Evolutionary conservation across 2,797 vertebrate species (phyloP).

Genomic region (Adrianichthys oophorus): DNA sequence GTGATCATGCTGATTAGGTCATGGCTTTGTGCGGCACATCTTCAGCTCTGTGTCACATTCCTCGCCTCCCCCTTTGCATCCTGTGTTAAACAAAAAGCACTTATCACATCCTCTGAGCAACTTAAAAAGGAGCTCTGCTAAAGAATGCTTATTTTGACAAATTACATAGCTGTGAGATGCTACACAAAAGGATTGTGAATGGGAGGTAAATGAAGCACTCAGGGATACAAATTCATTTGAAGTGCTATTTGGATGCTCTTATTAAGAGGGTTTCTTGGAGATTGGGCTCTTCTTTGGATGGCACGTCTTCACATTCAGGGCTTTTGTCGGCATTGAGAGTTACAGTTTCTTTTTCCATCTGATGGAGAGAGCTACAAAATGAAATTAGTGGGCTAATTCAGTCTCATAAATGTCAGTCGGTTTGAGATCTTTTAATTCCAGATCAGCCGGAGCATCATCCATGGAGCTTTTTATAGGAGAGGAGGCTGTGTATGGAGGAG

Average conservation of each 20-base stretch:
- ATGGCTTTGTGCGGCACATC: conserved; percentile 40
- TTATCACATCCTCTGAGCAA: conserved; percentile 57
- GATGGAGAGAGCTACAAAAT: conserved; percentile 44
- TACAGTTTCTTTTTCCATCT: conserved; percentile 34
- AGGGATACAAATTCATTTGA: conserved; percentile 58
- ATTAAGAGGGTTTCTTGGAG: conserved; percentile 65
- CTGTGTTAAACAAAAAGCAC: conserved; percentile 65
- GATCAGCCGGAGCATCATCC: conserved; percentile 30
- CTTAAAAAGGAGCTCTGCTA: conserved; percentile 58
- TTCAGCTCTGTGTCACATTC: conserved; percentile 45
- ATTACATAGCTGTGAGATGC: conserved; percentile 54
- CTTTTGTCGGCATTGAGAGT: conserved; percentile 65
- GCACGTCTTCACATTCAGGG: conserved; percentile 56
- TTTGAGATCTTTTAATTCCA: conserved; percentile 46
- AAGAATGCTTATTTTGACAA: conserved; percentile 61
- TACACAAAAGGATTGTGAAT: conserved; percentile 71
- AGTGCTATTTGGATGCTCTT: conserved; percentile 70
- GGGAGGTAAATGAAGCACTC: conserved; percentile 73
- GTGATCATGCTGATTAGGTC: conserved; percentile 42
- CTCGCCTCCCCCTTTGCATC: conserved; percentile 62
- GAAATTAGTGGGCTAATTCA: conserved; percentile 65
- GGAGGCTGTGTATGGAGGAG: conserved; percentile 17
- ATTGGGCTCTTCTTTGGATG: conserved; percentile 54
- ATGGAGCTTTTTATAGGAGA: conserved; percentile 26
- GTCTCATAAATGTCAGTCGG: conserved; percentile 21